Evolutionary conservation across 2,888 invertebrate species (phyloP).

Genomic region (Tenthredo distinguenda): DNA sequence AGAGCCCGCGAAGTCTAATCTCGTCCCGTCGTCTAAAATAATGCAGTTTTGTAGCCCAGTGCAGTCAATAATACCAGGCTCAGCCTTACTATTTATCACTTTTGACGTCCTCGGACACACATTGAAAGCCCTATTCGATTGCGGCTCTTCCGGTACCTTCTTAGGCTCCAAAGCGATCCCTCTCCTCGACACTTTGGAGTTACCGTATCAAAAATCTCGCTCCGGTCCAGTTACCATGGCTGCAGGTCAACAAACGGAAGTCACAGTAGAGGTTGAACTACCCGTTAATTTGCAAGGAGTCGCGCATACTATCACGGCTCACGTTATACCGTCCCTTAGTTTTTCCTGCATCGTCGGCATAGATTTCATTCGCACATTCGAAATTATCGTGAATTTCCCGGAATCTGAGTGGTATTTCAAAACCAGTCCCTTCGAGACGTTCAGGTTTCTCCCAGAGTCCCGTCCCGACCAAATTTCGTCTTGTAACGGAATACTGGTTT

Average conservation of each 20-base stretch:
- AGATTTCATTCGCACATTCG: constrained; percentile 29
- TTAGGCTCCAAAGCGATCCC: background rate
- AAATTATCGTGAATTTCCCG: background rate
- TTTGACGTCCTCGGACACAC: too few relatives aligned
- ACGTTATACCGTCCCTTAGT: background rate
- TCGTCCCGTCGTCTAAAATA: too few relatives aligned
- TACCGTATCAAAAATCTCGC: background rate
- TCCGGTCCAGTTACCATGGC: background rate
- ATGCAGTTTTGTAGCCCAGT: background rate
- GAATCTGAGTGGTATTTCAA: constrained; percentile 25
- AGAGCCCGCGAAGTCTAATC: too few relatives aligned
- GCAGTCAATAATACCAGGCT: background rate
- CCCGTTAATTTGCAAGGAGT: background rate
- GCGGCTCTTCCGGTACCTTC: background rate
- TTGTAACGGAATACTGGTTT: constrained; percentile 22
- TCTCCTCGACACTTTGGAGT: background rate
- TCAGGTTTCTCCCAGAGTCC: background rate
- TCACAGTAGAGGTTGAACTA: background rate
- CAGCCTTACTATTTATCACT: background rate
- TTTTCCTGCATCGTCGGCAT: background rate
- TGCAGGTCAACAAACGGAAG: background rate
- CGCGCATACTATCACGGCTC: background rate
- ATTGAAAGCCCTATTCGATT: too few relatives aligned
- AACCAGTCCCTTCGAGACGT: background rate
- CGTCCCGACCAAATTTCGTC: background rate